These are phyloP conservation scores for Scylla paramamosain DNA, from an alignment of 1,140 invertebrate genomes.

Conservation along the genomic window DNA sequence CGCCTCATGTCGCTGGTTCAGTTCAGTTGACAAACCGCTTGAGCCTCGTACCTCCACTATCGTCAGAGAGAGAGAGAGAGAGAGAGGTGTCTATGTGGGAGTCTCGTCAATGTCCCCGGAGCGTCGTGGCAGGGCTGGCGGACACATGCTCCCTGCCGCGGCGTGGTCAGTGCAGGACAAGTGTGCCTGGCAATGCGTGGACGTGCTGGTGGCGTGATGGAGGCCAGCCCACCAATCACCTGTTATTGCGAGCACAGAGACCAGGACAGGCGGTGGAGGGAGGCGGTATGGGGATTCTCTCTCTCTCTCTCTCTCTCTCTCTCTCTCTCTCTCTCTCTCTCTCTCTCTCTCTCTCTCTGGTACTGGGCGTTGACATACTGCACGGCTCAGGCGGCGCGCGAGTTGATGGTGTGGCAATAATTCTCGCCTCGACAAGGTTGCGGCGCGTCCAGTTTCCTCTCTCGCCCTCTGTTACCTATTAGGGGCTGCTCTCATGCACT, in stretches of 20 bases:
- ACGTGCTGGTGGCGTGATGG: neutral
- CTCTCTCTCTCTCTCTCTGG: neutral
- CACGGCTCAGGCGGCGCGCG: neutral
- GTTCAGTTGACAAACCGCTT: too few relatives aligned
- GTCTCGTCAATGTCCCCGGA: too few relatives aligned
- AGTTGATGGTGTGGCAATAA: neutral
- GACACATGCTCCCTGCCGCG: too few relatives aligned
- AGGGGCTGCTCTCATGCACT: too few relatives aligned
- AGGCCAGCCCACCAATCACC: neutral
- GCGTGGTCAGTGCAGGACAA: too few relatives aligned
- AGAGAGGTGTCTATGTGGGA: neutral
- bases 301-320: neutral
- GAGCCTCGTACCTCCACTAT: too few relatives aligned
- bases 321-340: constrained; percentile 14
- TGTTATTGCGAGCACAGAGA: neutral
- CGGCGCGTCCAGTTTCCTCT: too few relatives aligned
- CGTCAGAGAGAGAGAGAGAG: neutral
- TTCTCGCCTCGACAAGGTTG: too few relatives aligned
- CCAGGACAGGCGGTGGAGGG: neutral
- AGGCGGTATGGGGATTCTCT: neutral
- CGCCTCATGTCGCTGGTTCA: too few relatives aligned
- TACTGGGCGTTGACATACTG: neutral
- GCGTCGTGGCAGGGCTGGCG: too few relatives aligned
- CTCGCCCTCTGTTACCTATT: too few relatives aligned
- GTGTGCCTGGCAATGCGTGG: neutral